Conservation (phyloP, 2,113 vertebrate genomes). For the Scomber colias region DNA sequence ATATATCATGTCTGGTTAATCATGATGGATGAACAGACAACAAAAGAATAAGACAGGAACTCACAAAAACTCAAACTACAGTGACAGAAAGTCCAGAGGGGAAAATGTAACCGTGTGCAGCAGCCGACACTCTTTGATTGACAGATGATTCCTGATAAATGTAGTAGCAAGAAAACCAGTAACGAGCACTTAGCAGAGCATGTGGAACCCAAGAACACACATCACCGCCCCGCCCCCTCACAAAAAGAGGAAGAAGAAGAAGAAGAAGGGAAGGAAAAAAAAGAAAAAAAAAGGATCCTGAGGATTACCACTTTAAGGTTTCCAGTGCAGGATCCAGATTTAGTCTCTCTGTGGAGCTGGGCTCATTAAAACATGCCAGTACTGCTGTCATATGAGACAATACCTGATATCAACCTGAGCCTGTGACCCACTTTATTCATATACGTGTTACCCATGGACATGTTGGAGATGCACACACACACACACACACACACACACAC, state of each 20-base stretch:
- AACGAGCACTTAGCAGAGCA: slow-evolving; percentile 53
- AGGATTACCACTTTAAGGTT: slow-evolving; percentile 47
- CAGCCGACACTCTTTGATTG: slow-evolving; percentile 20
- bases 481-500: not conserved
- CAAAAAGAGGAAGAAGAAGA: not conserved
- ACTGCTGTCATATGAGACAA: slow-evolving; percentile 63
- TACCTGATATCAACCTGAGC: slow-evolving; percentile 55
- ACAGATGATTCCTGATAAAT: slow-evolving; percentile 34
- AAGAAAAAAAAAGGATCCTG: slow-evolving; percentile 27
- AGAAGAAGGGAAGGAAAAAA: slow-evolving; percentile 4
- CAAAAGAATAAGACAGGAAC: not conserved
- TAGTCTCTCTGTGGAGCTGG: slow-evolving; percentile 67
- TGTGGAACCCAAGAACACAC: slow-evolving; percentile 6
- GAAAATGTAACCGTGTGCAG: not conserved
- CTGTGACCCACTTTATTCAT: slow-evolving; percentile 58
- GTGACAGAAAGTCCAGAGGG: slow-evolving; percentile 10
- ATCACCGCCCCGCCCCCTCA: not conserved
- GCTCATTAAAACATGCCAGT: slow-evolving; percentile 74
- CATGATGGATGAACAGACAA: not conserved
- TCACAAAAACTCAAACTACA: not conserved
- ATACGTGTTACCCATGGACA: slow-evolving; percentile 39
- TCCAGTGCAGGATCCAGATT: slow-evolving; percentile 65
- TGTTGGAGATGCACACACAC: not conserved
- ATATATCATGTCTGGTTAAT: not conserved
- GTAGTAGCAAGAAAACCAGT: slow-evolving; percentile 15